Conservation (phyloP, 1,140 invertebrate genomes). For the Rhysida immarginata region DNA sequence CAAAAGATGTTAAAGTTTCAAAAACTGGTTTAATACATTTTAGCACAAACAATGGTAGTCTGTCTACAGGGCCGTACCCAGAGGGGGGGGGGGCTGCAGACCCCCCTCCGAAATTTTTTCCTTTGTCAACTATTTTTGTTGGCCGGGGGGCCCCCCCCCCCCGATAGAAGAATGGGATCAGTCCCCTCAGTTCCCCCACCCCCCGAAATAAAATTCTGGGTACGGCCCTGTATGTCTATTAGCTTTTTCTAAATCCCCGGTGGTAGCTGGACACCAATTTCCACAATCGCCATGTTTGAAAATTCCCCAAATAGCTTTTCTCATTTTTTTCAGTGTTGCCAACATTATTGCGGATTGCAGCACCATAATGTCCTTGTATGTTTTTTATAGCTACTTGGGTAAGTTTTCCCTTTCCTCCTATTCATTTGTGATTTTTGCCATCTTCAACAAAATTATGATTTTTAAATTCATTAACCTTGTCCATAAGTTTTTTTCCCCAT, state of each 20-base stretch:
- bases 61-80: no score
- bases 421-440: neutral
- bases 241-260: neutral
- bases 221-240: neutral
- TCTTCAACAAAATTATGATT: neutral
- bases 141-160: no score
- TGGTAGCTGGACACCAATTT: neutral
- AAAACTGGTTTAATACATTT: neutral
- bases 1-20: neutral
- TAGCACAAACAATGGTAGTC: neutral
- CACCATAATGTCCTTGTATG: neutral
- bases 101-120: no score
- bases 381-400: neutral
- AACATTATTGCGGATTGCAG: neutral
- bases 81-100: no score
- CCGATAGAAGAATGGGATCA: no score
- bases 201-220: no score
- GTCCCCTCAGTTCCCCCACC: no score
- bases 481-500: neutral
- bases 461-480: neutral
- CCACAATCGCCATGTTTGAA: neutral
- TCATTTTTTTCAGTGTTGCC: neutral
- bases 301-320: neutral
- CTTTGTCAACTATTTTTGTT: no score
- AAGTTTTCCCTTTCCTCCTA: neutral